Conservation (phyloP, 2,113 vertebrate genomes). For the Neolamprologus toae region DNA sequence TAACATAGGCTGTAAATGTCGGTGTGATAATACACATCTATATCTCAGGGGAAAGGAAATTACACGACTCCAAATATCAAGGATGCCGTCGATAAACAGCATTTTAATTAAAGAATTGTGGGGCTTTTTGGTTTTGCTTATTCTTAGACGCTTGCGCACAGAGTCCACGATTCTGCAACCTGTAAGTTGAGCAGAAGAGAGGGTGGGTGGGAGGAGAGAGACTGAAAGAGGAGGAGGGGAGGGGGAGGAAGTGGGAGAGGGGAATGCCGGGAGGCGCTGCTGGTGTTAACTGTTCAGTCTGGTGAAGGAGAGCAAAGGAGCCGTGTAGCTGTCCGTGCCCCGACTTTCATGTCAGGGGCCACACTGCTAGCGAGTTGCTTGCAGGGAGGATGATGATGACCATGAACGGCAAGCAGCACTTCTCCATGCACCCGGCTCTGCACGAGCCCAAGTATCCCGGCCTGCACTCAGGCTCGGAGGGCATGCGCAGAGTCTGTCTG, state of each 20-base stretch:
- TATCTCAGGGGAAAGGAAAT: background rate
- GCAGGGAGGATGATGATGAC: conserved; percentile 84
- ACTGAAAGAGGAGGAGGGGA: conserved; percentile 21
- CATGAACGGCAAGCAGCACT: conserved; percentile 93
- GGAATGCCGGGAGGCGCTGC: conserved; percentile 70
- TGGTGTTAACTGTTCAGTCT: conserved; percentile 74
- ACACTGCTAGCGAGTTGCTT: conserved; percentile 69
- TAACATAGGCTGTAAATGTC: background rate
- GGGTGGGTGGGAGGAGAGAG: conserved; percentile 62
- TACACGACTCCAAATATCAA: background rate
- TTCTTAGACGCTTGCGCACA: conserved; percentile 11
- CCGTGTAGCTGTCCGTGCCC: conserved; percentile 39
- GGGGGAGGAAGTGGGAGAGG: background rate
- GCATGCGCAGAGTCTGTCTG: conserved; percentile 92
- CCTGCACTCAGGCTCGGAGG: conserved; percentile 84
- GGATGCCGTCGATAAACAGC: background rate
- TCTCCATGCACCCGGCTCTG: conserved; percentile 85
- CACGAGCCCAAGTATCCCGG: conserved; percentile 87
- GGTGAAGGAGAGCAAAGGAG: conserved; percentile 67
- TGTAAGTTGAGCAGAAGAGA: conserved; percentile 82
- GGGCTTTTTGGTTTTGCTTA: background rate
- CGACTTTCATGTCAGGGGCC: conserved; percentile 75
- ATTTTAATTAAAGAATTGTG: background rate
- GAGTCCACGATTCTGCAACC: conserved; percentile 35
- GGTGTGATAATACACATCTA: background rate